phyloP scores from a whole-genome alignment of 2,113 vertebrate genomes.

The Muntiacus reevesi region DNA sequence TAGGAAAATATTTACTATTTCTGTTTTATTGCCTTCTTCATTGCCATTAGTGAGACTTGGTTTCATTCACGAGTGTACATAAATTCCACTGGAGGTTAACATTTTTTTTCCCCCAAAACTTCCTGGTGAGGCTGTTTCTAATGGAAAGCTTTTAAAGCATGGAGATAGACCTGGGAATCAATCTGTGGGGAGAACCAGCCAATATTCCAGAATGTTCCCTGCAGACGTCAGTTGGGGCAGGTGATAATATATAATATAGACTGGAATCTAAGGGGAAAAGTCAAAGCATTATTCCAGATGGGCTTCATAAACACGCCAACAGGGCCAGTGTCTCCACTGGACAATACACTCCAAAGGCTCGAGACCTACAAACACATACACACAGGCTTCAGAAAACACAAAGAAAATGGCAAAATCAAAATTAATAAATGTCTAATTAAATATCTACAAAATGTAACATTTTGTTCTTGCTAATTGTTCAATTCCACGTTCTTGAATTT shows the following conservation, averaged over 20 bases:
- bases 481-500: not conserved
- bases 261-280: not conserved
- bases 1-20: not conserved
- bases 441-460: not conserved
- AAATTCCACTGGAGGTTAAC: not conserved
- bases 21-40: not conserved
- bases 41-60: not conserved
- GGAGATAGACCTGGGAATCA: not conserved
- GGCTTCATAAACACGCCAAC: rapidly evolving
- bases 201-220: not conserved
- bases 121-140: not conserved
- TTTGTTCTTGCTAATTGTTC: not conserved
- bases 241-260: rapidly evolving
- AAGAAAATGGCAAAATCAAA: not conserved
- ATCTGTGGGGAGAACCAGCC: not conserved
- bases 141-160: not conserved
- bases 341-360: not conserved
- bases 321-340: too few species aligned
- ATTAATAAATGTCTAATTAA: conserved; percentile 4
- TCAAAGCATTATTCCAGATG: rapidly evolving
- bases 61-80: not conserved
- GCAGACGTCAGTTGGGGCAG: not conserved
- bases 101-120: not conserved
- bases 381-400: not conserved
- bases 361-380: not conserved